phyloP scores from a whole-genome alignment of 2,888 invertebrate species.

The Leptinotarsa tumamoca region DNA sequence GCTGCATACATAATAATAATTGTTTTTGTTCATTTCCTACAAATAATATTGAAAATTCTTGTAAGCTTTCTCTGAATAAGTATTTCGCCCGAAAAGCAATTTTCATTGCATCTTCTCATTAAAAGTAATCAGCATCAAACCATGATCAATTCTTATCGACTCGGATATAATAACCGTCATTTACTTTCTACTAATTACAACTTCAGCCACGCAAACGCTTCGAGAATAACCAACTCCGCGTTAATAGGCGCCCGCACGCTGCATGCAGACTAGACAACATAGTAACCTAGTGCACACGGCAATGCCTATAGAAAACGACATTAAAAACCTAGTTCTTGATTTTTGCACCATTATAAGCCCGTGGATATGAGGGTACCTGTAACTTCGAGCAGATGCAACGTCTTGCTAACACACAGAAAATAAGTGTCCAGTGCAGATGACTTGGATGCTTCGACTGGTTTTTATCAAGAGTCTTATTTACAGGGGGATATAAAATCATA shows the following conservation, averaged over 20 bases:
- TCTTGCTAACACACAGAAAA: conserved; percentile 42
- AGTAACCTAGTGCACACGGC: conserved; percentile 55
- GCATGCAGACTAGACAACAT: conserved; percentile 52
- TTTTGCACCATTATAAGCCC: conserved; percentile 37
- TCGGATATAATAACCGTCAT: conserved; percentile 11
- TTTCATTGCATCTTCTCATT: not conserved
- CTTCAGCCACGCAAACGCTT: not conserved
- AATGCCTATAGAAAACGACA: conserved; percentile 45
- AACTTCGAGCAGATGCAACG: conserved; percentile 45
- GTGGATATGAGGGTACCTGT: conserved; percentile 48
- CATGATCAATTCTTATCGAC: conserved; percentile 6
- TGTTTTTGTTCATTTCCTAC: no score
- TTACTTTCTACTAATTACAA: conserved; percentile 12
- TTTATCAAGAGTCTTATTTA: conserved; percentile 33
- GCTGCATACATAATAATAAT: no score
- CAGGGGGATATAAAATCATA: conserved; percentile 29
- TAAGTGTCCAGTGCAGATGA: conserved; percentile 37
- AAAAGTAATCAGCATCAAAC: conserved; percentile 2
- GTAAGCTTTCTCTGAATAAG: not conserved
- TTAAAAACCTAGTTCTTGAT: conserved; percentile 53
- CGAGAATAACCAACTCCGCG: conserved; percentile 6
- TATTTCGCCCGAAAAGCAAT: not conserved
- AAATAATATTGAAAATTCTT: no score
- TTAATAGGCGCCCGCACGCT: conserved; percentile 24
- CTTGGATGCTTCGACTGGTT: conserved; percentile 37